A percentile compares a stretch with the other conserved stretches of the same genome.
phyloP scores from a whole-genome alignment of 2,113 vertebrate species.

The Sisor rabdophorus region DNA sequence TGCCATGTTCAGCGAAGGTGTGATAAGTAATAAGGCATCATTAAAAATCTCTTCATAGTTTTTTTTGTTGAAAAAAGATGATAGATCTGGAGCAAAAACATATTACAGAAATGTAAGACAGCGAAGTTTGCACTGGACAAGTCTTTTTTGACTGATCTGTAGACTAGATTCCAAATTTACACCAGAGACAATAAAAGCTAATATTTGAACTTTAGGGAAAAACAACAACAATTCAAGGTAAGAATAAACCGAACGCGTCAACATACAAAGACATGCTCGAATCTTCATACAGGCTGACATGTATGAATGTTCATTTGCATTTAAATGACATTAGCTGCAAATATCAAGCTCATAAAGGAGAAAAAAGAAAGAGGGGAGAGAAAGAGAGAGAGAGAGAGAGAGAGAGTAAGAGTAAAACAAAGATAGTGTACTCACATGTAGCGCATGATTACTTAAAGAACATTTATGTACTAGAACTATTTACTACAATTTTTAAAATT shows the following conservation, averaged over 20 bases:
- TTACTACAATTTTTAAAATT: conserved; percentile 22
- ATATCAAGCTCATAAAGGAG: conserved; percentile 7
- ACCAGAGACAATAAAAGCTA: conserved; percentile 14
- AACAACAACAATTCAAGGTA: neutral
- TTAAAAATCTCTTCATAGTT: neutral
- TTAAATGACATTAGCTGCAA: conserved; percentile 23
- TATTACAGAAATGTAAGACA: conserved; percentile 9
- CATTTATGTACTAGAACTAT: conserved; percentile 14
- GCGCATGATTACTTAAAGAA: conserved; percentile 6
- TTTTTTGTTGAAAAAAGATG: neutral
- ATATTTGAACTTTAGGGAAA: neutral
- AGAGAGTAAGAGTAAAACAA: too few relatives aligned
- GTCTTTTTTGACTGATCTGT: conserved; percentile 12
- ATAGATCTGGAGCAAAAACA: too few relatives aligned
- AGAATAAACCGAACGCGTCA: conserved; percentile 15
- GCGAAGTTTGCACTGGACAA: neutral
- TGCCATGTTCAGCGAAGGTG: neutral
- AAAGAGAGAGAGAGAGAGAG: neutral
- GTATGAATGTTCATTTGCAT: conserved; percentile 34
- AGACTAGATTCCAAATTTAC: conserved; percentile 5
- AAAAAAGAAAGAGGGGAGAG: neutral
- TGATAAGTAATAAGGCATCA: conserved; percentile 5
- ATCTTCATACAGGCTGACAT: neutral
- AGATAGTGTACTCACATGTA: neutral
- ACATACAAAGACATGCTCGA: conserved; percentile 10